Conservation (phyloP, 2,888 invertebrate genomes). For the Lasioglossum villosulum region DNA sequence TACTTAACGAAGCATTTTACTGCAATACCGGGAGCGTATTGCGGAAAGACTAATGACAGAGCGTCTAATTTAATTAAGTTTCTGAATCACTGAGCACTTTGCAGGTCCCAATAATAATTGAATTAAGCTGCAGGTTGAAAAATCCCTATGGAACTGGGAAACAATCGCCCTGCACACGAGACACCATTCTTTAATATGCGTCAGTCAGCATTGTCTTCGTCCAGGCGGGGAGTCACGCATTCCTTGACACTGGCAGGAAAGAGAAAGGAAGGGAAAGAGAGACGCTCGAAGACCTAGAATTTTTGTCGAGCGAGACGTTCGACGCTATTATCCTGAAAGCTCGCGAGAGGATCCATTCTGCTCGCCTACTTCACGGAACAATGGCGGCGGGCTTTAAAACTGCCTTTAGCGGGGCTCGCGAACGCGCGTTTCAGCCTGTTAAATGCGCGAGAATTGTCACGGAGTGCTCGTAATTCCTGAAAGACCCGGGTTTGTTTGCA, state of each 20-base stretch:
- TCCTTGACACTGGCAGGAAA: conserved; percentile 1
- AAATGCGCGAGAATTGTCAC: conserved; percentile 59
- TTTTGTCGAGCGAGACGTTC: conserved; percentile 44
- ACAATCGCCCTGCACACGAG: neutral
- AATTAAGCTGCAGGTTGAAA: neutral
- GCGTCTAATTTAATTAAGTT: neutral
- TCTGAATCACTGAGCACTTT: neutral
- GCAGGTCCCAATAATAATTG: neutral
- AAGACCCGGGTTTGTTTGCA: conserved; percentile 51
- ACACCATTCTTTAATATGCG: neutral
- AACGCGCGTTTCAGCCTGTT: conserved; percentile 57
- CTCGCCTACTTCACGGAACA: conserved; percentile 55
- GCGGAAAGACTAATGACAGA: neutral
- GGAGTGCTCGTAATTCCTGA: conserved; percentile 59
- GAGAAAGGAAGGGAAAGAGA: neutral
- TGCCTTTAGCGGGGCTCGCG: conserved; percentile 31
- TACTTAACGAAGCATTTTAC: neutral
- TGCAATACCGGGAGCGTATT: neutral
- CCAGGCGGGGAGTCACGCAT: conserved; percentile 5
- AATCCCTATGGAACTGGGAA: neutral
- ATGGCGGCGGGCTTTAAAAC: conserved; percentile 57
- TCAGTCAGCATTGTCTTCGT: neutral
- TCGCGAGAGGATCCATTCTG: conserved; percentile 51
- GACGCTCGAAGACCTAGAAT: conserved; percentile 16
- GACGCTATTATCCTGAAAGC: conserved; percentile 59